A percentile compares a stretch with the other conserved stretches of the same genome.
phyloP scores from a whole-genome alignment of 2,797 vertebrate species.

The Propithecus perrieri region DNA sequence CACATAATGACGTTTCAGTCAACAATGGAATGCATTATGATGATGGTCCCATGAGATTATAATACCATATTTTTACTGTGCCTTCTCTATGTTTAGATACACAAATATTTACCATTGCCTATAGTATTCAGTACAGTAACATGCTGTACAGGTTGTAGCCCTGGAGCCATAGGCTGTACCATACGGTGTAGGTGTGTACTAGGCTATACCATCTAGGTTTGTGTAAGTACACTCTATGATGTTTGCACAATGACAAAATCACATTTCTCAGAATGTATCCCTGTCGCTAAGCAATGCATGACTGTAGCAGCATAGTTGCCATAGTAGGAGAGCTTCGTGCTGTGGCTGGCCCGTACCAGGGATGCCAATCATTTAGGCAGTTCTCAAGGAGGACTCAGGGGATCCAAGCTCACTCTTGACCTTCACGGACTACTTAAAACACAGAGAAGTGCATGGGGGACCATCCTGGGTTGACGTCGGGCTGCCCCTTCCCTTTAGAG shows the following conservation, averaged over 20 bases:
- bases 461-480: fast-evolving
- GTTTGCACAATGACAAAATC: neutral
- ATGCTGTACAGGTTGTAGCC: neutral
- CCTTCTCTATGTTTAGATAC: neutral
- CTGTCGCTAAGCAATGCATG: neutral
- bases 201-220: neutral
- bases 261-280: neutral
- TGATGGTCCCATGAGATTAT: neutral
- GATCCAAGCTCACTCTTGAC: neutral
- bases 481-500: neutral
- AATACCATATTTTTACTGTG: neutral
- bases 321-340: neutral
- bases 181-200: neutral
- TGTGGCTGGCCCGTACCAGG: neutral
- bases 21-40: neutral
- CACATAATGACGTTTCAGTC: neutral
- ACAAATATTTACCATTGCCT: neutral
- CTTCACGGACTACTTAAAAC: neutral
- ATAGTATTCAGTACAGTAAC: neutral
- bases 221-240: neutral
- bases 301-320: neutral
- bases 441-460: fast-evolving
- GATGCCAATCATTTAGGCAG: neutral
- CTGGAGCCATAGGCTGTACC: neutral
- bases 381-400: neutral